phyloP scores from a whole-genome alignment of 2,888 invertebrate species.

The Lycophotia porphyrea region DNA sequence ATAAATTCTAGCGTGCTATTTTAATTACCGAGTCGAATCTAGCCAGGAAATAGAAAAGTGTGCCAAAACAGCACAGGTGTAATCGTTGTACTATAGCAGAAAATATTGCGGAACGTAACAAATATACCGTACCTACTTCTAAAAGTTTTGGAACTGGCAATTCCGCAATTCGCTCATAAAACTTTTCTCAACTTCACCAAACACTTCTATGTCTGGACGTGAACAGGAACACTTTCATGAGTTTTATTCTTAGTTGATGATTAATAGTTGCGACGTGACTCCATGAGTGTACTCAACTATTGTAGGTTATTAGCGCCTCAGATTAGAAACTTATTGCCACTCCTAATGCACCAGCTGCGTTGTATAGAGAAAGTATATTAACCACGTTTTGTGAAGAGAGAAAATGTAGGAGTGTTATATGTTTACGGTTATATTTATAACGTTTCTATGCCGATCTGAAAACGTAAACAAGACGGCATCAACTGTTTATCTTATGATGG shows the following conservation, averaged over 20 bases:
- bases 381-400: constrained; percentile 55
- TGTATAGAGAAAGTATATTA: constrained; percentile 61
- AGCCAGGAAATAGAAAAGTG: constrained; percentile 45
- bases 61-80: constrained; percentile 37
- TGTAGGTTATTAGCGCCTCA: constrained; percentile 54
- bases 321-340: constrained; percentile 62
- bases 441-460: constrained; percentile 23
- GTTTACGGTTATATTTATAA: constrained; percentile 45
- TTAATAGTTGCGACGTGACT: constrained; percentile 34
- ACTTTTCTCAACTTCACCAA: constrained; percentile 9
- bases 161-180: constrained; percentile 20
- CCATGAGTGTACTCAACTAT: constrained; percentile 41
- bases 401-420: constrained; percentile 40
- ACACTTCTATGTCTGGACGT: constrained; percentile 25
- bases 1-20: constrained; percentile 29
- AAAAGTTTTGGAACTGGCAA: constrained; percentile 14
- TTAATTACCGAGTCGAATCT: constrained; percentile 50
- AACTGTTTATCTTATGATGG: constrained; percentile 34
- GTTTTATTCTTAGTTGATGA: constrained; percentile 49
- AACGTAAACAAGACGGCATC: constrained; percentile 40
- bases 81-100: background rate
- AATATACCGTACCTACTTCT: background rate
- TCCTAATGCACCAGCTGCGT: constrained; percentile 46
- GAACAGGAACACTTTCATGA: constrained; percentile 26
- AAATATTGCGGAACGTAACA: constrained; percentile 17